These are phyloP conservation scores for Plectrocnemia conspersa DNA, from an alignment of 1,140 invertebrate genomes.

Conservation along the genomic window DNA sequence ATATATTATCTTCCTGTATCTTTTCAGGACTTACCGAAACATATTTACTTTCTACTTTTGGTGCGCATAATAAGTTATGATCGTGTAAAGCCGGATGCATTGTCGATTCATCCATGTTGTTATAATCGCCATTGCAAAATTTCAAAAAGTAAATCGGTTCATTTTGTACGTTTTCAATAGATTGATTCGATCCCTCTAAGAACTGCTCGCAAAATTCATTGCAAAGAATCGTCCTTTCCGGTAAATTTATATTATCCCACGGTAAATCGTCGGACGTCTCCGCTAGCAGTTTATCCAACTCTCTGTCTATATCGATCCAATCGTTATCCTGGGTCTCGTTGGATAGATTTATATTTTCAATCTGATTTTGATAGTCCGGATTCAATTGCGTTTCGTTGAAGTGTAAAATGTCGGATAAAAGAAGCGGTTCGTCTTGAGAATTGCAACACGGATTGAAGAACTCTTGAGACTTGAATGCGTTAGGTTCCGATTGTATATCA, in stretches of 20 bases:
- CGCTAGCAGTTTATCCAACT: conserved; percentile 29
- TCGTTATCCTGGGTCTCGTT: conserved; percentile 8
- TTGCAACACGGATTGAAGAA: no score
- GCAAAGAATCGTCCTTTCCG: conserved; percentile 44
- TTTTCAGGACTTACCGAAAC: background rate
- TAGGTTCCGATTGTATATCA: no score
- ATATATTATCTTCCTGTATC: conserved; percentile 43
- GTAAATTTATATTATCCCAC: conserved; percentile 34
- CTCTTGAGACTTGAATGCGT: no score
- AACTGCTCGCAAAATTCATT: conserved; percentile 45
- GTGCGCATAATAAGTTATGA: background rate
- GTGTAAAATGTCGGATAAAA: conserved; percentile 25
- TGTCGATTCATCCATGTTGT: conserved; percentile 10
- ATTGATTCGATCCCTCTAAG: conserved; percentile 41
- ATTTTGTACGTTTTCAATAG: conserved; percentile 8
- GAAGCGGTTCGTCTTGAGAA: conserved; percentile 10
- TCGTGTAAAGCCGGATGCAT: background rate
- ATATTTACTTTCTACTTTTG: background rate
- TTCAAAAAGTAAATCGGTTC: conserved; percentile 27
- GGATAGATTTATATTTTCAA: background rate
- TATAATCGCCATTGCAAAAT: conserved; percentile 4
- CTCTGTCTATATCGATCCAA: conserved; percentile 25
- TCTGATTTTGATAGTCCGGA: conserved; percentile 12
- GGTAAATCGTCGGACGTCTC: conserved; percentile 21
- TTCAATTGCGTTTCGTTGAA: conserved; percentile 30